Evolutionary conservation across 2,888 invertebrate genomes (phyloP), one percentile per base, ranked within the genome.

Genomic region (Pseudeuparius sepicola): DNA sequence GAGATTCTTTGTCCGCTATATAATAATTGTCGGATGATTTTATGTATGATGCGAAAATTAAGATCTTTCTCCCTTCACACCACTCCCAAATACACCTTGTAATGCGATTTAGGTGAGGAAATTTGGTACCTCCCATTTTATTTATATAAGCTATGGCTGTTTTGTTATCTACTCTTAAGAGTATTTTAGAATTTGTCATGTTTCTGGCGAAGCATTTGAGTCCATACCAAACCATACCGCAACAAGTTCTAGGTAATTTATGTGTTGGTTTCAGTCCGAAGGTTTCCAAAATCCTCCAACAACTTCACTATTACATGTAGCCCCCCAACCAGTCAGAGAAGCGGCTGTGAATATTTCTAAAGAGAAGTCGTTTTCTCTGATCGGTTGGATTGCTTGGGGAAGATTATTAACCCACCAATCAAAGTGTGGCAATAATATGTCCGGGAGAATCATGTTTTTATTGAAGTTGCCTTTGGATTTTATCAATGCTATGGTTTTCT

Each of bases 271-370:
- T 25, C 24, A 32, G 36, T 36, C 47, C 30, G 14, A 4, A 3
- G 3, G 17, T 10, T 32, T 31, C 47, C 48, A 49, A 36, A 41
- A 45, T n/a, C 25, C 28, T 28, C 28, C 14, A 4, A 15, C 14
- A 4, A 15, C 13, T 5, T 7, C 13, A 4, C n/a, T 13, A 1
- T 34, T 17, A 27, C 40, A 44, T 12, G 17, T 20, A 9, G 39
- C 45, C 4, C 49, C 47, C 46, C 43, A 49, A 6, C 51, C 47
- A 1, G 43, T 33, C 17, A 16, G 9, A 7, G 26, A 35, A 12
- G 41, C 36, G 20, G 41, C 41, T 18, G 41, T 24, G 24, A 35
- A 43, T 30, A 43, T 38, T 33, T 43, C 40, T 11, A 41, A 13
- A 4, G 10, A 13, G 3, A n/a, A n/a, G n/a, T n/a, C n/a, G n/a